Base-by-base conservation (phyloP, 2,888 invertebrate species). In the Plagodis pulveraria region DNA sequence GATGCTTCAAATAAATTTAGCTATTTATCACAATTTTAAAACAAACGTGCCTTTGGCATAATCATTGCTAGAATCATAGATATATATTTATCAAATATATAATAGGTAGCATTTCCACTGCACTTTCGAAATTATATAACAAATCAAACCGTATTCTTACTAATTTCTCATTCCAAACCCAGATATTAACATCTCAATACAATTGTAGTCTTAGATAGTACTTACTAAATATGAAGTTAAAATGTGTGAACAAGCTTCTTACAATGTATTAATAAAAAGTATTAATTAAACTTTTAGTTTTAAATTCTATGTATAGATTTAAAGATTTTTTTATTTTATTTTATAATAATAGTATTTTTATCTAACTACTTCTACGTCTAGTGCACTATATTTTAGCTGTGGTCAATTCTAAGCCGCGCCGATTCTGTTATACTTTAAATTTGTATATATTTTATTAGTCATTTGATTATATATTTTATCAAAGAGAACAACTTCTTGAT, bases 221-320 rank as follows among this genome's bases (percentile, higher is more conserved):
- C 83, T 87, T 88, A 85, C 83, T 88, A 87, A 84, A 85, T 91
- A 91, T 84, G 88, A 91, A 91, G 91, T 88, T 91, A 91, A 91
- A 91, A 91, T 85, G 89, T 90, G 91, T 91, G 92, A 92, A 91
- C 90, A 92, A 92, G 92, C 92, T 76, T 89, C 89, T 91, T 92
- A 92, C 78, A 83, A 80, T 86, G 80, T 87, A 86, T 86, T 90
- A 90, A 90, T 91, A 89, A 91, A 90, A 91, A 89, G 89, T 90
- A 90, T 89, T 90, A 91, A 85, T 87, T 90, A 88, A 89, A 89
- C 83, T 90, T 91, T 89, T 84, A 87, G 87, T 86, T 89, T 90
- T 89, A 81, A 89, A 87, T 90, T 86, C 90, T 91, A 92, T 91
- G 85, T 88, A 91, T 92, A 90, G 89, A 91, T 89, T 91, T 91